Percentiles rank a stretch among this genome's conserved stretches.
Conservation (phyloP, 2,888 invertebrate species). For the Hyposoter dolosus region DNA sequence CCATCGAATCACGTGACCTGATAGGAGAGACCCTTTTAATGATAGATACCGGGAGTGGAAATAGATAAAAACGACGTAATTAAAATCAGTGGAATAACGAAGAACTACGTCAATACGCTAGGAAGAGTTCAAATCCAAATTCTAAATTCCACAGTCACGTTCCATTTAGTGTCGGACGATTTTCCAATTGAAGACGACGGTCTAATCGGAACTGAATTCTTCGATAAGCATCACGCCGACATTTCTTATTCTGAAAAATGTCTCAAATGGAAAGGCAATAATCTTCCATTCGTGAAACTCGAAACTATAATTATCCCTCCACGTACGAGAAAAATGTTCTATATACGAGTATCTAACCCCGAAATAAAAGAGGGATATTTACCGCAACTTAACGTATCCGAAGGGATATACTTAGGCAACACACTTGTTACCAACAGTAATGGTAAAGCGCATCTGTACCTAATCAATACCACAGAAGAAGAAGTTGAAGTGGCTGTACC, state of each 20-base stretch:
- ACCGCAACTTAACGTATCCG: slow-evolving; percentile 17
- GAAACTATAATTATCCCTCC: slow-evolving; percentile 54
- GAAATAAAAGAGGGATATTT: slow-evolving; percentile 60
- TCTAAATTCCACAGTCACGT: slow-evolving; percentile 15
- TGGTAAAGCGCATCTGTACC: slow-evolving; percentile 56
- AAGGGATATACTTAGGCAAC: slow-evolving; percentile 56
- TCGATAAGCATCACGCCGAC: slow-evolving; percentile 27
- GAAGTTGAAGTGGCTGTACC: slow-evolving; percentile 53
- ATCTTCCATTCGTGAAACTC: slow-evolving; percentile 43
- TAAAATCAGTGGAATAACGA: slow-evolving; percentile 48
- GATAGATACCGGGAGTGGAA: slow-evolving; percentile 33
- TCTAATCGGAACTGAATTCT: slow-evolving; percentile 53
- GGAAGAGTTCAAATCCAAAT: slow-evolving; percentile 31
- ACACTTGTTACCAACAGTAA: slow-evolving; percentile 53
- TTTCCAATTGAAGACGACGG: slow-evolving; percentile 60
- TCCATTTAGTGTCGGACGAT: slow-evolving; percentile 53
- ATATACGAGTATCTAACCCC: slow-evolving; percentile 43
- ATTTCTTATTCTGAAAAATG: slow-evolving; percentile 42
- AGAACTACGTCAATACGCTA: slow-evolving; percentile 46
- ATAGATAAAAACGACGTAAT: slow-evolving; percentile 22
- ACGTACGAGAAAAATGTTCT: slow-evolving; percentile 36
- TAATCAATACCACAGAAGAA: slow-evolving; percentile 54
- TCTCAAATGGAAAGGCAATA: slow-evolving; percentile 35
- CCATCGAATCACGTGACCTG: slow-evolving; percentile 4
- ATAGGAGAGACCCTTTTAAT: slow-evolving; percentile 28